Conservation (phyloP, 2,113 vertebrate species). For the Pelusios castaneus region DNA sequence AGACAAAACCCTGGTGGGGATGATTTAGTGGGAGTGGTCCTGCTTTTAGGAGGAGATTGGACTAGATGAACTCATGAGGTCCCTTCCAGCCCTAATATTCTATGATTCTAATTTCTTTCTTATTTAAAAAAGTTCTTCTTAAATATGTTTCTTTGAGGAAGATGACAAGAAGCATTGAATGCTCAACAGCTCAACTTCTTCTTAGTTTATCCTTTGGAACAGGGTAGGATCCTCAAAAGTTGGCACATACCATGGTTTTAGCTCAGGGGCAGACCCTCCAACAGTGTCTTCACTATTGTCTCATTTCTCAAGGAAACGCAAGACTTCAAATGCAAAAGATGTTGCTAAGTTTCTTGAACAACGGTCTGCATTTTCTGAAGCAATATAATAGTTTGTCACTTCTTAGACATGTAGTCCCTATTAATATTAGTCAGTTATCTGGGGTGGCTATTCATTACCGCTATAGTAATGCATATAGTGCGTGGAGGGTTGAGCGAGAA, state of each 20-base stretch:
- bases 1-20: no score
- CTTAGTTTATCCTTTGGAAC: constrained; percentile 10
- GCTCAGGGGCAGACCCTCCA: not conserved
- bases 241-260: not conserved
- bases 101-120: no score
- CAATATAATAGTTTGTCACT: constrained; percentile 13
- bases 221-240: not conserved
- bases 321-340: not conserved
- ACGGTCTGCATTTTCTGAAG: not conserved
- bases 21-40: no score
- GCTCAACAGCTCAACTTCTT: not conserved
- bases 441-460: constrained; percentile 34
- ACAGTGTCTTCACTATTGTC: not conserved
- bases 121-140: not conserved
- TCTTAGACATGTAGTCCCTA: not conserved
- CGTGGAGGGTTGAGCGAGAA: not conserved
- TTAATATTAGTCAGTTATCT: constrained; percentile 33
- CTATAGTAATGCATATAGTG: not conserved
- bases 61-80: no score
- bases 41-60: no score
- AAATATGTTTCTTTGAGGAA: not conserved
- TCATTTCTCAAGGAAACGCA: not conserved
- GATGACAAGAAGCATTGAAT: not conserved
- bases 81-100: no score
- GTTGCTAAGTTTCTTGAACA: constrained; percentile 25